Evolutionary conservation across 1,140 invertebrate genomes (phyloP).

Genomic region (Papilio aristodemus): DNA sequence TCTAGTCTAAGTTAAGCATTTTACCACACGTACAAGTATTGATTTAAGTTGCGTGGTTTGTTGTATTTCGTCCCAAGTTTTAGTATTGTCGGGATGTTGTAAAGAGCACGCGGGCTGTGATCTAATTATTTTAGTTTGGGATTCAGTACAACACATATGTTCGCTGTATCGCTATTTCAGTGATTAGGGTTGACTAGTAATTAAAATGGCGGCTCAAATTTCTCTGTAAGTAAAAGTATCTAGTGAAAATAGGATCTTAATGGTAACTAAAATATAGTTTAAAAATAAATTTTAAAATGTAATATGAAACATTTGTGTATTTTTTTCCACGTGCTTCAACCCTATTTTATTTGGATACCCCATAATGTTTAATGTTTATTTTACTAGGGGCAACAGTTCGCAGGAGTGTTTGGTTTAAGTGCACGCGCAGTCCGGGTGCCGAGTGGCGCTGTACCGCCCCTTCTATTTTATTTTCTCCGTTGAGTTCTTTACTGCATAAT

Average conservation of each 20-base stretch:
- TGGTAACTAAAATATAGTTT: not conserved
- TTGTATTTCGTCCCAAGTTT: constrained; percentile 35
- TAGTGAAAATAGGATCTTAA: not conserved
- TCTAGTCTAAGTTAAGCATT: not conserved
- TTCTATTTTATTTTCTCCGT: constrained; percentile 30
- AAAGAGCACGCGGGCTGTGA: constrained; percentile 47
- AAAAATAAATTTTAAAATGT: not conserved
- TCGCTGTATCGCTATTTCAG: constrained; percentile 42
- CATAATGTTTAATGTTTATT: constrained; percentile 54
- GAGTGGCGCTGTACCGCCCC: constrained; percentile 37
- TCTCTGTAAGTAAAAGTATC: not conserved
- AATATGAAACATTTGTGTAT: not conserved
- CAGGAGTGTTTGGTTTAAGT: constrained; percentile 58
- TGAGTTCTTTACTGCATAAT: constrained; percentile 29
- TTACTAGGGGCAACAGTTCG: constrained; percentile 55
- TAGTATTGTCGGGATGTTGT: constrained; percentile 42
- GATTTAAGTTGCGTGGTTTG: constrained; percentile 5
- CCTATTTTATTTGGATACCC: constrained; percentile 41
- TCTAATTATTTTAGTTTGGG: constrained; percentile 65
- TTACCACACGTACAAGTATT: not conserved
- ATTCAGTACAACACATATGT: constrained; percentile 53
- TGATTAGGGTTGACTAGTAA: constrained; percentile 54
- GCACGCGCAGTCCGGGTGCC: constrained; percentile 45
- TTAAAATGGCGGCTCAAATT: constrained; percentile 16
- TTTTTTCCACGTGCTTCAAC: constrained; percentile 35